Base-by-base conservation (phyloP, 2,797 vertebrate species). In the Austrolebias charrua region DNA sequence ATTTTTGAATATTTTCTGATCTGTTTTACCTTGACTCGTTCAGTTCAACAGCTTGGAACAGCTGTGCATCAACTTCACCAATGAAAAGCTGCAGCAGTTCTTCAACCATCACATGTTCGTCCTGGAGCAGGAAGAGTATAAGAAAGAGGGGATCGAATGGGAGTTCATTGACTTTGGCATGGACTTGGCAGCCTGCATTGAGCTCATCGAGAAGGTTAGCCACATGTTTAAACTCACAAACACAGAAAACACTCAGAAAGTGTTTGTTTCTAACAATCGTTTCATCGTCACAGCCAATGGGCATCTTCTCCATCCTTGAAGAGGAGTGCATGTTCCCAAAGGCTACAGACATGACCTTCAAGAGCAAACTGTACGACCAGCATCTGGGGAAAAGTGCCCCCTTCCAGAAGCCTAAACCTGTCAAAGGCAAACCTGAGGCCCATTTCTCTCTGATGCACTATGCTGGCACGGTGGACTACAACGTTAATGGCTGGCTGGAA, bases 401-500 rank as follows among this genome's bases (percentile, higher is more conserved):
- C 55, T 87, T 87, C 72, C 81, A 95, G 84, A 96, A 96, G 69
- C 95, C 95, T 28, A 96, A 95, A 40, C 81, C 83, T 8, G 29
- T 18, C 52, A 96, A 95, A 90, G 95, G 95, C 70, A 95, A 95
- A 76, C 65, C 29, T 0, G 95, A 97, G 55, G 95, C 95, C 0
- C 95, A 96, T 71, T 96, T 96, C 69, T 82, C 89, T 12, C 70
- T 91, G 50, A 1, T 88, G 79, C 95, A 96, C 83, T 96, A 96
- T 0, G 95, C 95, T 0, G 95, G 95, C 0, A 96, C 88, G 0
- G 95, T 97, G n/a, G 94, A 96, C 58, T 97, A 97, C 83, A 97
- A 95, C 15, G 68, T 86, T 1, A 0, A 0, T 1, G 93, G 93
- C 18, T 95, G 94, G 93, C 82, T 94, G 31, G 94, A 95, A 20